These are phyloP conservation scores for Hypothenemus hampei DNA, from an alignment of 1,140 invertebrate genomes.

Conservation along the genomic window DNA sequence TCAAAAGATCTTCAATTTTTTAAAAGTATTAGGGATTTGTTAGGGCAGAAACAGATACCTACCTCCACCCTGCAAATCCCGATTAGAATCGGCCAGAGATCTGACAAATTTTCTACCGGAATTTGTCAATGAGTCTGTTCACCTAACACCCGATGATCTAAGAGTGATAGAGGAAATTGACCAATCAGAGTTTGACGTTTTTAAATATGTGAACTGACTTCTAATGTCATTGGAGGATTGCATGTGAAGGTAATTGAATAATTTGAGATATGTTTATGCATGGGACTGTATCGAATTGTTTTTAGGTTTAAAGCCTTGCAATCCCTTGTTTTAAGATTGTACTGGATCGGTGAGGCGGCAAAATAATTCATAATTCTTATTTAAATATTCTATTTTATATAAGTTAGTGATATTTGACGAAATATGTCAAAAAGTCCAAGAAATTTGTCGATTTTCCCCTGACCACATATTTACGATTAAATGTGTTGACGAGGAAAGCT, in stretches of 20 bases:
- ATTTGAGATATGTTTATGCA: no score
- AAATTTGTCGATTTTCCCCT: constrained; percentile 83
- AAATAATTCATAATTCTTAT: no score
- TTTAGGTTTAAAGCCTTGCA: no score
- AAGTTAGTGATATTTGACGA: constrained; percentile 79
- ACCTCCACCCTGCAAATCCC: constrained; percentile 94
- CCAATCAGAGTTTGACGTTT: constrained; percentile 99
- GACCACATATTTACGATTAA: constrained; percentile 96
- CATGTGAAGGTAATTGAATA: constrained; percentile 89
- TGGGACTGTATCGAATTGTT: no score
- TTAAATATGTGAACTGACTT: constrained; percentile 99
- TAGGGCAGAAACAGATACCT: constrained; percentile 95
- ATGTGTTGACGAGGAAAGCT: constrained; percentile 99
- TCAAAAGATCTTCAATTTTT: constrained; percentile 86
- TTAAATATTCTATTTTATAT: no score
- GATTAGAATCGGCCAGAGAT: constrained; percentile 85
- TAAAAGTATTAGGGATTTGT: constrained; percentile 94
- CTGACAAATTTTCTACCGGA: constrained; percentile 99
- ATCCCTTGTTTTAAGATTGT: no score
- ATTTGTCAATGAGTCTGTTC: constrained; percentile 96
- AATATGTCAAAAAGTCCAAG: constrained; percentile 85
- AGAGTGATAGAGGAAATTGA: constrained; percentile 95
- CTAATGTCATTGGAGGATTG: constrained; percentile 97
- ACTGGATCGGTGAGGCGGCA: no score
- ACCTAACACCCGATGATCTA: constrained; percentile 95